Conservation (phyloP, 2,797 vertebrate genomes). For the Myiothlypis chrysogaster region DNA sequence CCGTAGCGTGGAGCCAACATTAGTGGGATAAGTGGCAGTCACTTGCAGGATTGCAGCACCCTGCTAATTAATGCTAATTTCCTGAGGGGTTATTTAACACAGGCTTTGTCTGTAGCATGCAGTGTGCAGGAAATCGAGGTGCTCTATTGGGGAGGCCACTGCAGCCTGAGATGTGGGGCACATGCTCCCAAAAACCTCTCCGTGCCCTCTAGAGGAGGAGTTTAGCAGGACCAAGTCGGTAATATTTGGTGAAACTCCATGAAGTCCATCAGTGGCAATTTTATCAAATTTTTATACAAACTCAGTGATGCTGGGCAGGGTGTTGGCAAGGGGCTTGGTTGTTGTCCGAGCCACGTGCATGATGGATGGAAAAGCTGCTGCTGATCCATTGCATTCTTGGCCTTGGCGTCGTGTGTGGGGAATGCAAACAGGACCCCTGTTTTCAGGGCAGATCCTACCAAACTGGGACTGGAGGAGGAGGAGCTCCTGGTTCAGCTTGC, state of each 20-base stretch:
- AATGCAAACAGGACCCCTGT: background rate
- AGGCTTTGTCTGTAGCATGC: background rate
- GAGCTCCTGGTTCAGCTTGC: background rate
- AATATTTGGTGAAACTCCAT: background rate
- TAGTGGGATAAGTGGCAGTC: background rate
- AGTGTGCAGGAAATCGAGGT: background rate
- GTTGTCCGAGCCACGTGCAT: background rate
- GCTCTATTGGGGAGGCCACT: background rate
- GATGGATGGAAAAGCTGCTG: background rate
- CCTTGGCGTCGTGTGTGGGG: rapidly evolving
- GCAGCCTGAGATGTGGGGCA: background rate
- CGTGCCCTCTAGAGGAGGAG: background rate
- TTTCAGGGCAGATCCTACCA: background rate
- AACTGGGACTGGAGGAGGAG: background rate
- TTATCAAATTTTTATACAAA: background rate
- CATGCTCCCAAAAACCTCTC: rapidly evolving
- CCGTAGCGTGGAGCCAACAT: background rate
- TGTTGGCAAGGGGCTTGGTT: rapidly evolving
- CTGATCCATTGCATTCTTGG: background rate
- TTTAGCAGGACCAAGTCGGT: background rate
- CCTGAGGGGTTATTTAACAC: background rate
- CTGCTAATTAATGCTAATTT: slow-evolving; percentile 30
- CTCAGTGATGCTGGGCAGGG: background rate
- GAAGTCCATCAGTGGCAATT: background rate
- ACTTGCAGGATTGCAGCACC: background rate